These are phyloP conservation scores for Onychomys leucogaster DNA, from an alignment of 2,797 vertebrate species.

Conservation along the genomic window DNA sequence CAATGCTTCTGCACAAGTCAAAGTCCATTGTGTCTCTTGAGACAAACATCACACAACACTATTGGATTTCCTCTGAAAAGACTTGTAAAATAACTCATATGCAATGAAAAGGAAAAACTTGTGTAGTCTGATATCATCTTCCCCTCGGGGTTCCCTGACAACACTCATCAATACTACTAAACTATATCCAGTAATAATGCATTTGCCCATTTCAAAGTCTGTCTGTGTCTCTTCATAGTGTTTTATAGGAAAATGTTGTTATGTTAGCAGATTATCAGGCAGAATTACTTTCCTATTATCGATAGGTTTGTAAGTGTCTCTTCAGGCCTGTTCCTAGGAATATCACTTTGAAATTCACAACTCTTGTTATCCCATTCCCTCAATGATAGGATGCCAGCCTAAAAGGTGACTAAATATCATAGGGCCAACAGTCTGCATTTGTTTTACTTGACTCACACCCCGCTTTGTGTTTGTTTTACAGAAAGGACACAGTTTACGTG, in stretches of 20 bases:
- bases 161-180: slow-evolving; percentile 2
- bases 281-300: slow-evolving; percentile 36
- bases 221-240: not conserved
- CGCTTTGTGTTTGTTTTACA: slow-evolving; percentile 84
- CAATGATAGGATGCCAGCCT: not conserved
- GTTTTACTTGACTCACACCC: slow-evolving; percentile 1
- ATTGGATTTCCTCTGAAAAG: slow-evolving; percentile 21
- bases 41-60: not conserved
- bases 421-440: not conserved
- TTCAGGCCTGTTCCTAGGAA: not conserved
- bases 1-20: not conserved
- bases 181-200: not conserved
- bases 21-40: not conserved
- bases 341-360: slow-evolving; percentile 23
- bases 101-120: not conserved
- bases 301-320: not conserved
- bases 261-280: slow-evolving; percentile 19
- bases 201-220: slow-evolving; percentile 56
- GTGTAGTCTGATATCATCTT: not conserved
- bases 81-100: slow-evolving; percentile 56
- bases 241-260: slow-evolving; percentile 60
- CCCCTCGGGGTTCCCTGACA: not conserved
- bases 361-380: not conserved
- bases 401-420: slow-evolving; percentile 28
- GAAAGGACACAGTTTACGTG: slow-evolving; percentile 97